Percentiles rank a stretch among this genome's conserved stretches.
Conservation (phyloP, 1,140 invertebrate genomes). For the Drosophila hydei region DNA sequence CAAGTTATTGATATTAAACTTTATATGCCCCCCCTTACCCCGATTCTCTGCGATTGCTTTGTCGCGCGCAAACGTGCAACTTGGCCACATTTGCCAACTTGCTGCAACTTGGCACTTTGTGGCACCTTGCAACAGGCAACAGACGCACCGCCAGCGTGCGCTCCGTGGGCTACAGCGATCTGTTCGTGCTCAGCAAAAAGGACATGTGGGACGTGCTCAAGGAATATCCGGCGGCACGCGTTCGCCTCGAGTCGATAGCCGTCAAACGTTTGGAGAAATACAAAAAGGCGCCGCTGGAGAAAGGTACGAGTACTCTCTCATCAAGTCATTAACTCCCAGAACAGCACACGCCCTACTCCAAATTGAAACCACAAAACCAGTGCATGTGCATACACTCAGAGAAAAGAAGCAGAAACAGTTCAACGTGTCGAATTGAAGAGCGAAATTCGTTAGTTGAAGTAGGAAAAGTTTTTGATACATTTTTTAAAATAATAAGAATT, state of each 20-base stretch:
- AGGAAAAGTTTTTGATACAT: too few relatives aligned
- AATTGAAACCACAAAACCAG: constrained; percentile 37
- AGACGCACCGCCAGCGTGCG: constrained; percentile 97
- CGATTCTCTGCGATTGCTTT: constrained; percentile 34
- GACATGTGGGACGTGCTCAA: constrained; percentile 99
- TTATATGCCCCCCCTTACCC: constrained; percentile 27
- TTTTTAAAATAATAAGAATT: too few relatives aligned
- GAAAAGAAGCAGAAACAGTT: not conserved
- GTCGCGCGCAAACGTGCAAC: constrained; percentile 25
- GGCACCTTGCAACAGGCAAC: constrained; percentile 89
- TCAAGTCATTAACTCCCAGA: not conserved
- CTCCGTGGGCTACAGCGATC: constrained; percentile 98
- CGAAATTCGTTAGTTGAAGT: too few relatives aligned
- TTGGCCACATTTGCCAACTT: constrained; percentile 12
- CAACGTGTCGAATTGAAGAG: too few relatives aligned
- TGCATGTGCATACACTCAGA: not conserved
- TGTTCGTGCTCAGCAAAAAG: constrained; percentile 99
- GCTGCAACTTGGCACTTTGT: not conserved
- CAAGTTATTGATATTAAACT: constrained; percentile 72
- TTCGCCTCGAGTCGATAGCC: constrained; percentile 98
- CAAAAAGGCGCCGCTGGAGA: constrained; percentile 95
- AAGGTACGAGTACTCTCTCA: constrained; percentile 87
- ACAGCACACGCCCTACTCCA: constrained; percentile 32
- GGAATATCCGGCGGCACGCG: constrained; percentile 98
- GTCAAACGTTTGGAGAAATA: constrained; percentile 98